Evolutionary conservation across 2,113 vertebrate species (phyloP).

Genomic region (Balaeniceps rex): DNA sequence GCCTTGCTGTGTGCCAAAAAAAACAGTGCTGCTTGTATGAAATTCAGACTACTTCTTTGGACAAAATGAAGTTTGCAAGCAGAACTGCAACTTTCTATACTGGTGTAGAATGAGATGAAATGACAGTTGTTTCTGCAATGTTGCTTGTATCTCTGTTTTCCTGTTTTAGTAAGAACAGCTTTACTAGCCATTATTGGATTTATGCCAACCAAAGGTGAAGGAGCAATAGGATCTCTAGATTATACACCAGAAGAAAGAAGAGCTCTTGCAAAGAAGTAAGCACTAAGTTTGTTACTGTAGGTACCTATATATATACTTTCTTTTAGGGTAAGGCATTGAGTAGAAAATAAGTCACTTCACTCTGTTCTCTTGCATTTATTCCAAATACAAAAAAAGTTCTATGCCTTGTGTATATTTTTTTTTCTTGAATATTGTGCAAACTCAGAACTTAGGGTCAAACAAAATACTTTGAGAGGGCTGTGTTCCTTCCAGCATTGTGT

Average conservation of each 20-base stretch:
- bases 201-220: constrained; percentile 99
- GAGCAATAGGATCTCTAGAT: constrained; percentile 97
- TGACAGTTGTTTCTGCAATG: neutral
- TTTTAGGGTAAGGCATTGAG: neutral
- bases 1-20: neutral
- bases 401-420: neutral
- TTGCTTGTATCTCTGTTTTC: constrained; percentile 43
- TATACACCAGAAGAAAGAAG: constrained; percentile 95
- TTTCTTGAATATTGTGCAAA: neutral
- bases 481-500: neutral
- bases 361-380: neutral
- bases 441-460: neutral
- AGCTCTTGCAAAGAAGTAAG: constrained; percentile 97
- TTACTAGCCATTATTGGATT: constrained; percentile 98
- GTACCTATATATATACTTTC: neutral
- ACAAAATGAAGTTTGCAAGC: neutral
- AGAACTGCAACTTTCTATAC: neutral
- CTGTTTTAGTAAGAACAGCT: constrained; percentile 89
- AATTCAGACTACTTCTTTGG: neutral
- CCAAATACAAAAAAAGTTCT: neutral
- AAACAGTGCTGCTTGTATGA: neutral
- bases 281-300: neutral
- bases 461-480: neutral
- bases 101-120: neutral
- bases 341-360: neutral